Conservation (phyloP, 2,888 invertebrate genomes). For the Euclidia mi region DNA sequence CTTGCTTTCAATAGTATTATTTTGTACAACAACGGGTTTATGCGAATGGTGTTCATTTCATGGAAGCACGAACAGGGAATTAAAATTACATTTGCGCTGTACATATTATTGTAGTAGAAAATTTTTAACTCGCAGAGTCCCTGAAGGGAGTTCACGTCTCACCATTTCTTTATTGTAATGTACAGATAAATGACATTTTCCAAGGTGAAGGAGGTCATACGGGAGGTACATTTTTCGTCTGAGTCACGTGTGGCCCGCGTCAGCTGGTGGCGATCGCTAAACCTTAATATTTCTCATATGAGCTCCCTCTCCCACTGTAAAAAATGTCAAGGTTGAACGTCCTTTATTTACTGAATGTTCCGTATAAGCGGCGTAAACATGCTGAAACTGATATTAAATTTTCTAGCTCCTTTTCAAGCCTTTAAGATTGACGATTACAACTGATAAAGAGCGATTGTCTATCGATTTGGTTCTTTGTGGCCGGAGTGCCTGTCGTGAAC, state of each 20-base stretch:
- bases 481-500: neutral
- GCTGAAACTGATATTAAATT: constrained; percentile 55
- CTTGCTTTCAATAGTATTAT: neutral
- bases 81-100: neutral
- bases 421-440: constrained; percentile 24
- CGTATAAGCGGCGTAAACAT: constrained; percentile 54
- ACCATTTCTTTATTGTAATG: constrained; percentile 37
- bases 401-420: constrained; percentile 41
- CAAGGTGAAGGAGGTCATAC: constrained; percentile 68
- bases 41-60: constrained; percentile 1
- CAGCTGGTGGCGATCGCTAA: constrained; percentile 83
- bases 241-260: constrained; percentile 76
- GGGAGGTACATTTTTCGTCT: constrained; percentile 68
- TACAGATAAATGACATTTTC: constrained; percentile 59
- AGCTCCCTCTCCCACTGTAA: constrained; percentile 66
- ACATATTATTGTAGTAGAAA: neutral
- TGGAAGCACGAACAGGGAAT: constrained; percentile 4
- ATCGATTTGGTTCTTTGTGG: neutral
- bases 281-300: constrained; percentile 84
- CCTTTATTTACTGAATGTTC: constrained; percentile 53
- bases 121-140: neutral
- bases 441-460: constrained; percentile 20
- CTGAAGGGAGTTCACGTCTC: constrained; percentile 1
- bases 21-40: neutral
- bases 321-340: constrained; percentile 62